A percentile compares a stretch with the other conserved stretches of the same genome.
Conservation (phyloP, 1,140 invertebrate genomes). For the Tenebrio molitor region DNA sequence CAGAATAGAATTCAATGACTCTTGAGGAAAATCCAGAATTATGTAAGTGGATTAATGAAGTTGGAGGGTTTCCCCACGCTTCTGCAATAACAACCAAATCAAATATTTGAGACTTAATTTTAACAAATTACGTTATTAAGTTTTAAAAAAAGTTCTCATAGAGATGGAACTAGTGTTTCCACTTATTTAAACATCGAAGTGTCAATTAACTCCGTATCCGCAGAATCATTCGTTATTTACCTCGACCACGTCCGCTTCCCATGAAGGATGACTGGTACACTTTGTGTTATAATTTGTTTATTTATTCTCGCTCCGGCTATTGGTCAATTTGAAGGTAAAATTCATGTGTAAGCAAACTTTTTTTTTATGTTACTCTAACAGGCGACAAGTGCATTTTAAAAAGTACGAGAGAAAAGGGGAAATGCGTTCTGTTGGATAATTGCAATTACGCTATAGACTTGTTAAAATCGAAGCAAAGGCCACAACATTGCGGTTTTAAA, state of each 20-base stretch:
- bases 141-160: no score
- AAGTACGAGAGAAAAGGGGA: not conserved
- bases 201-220: not conserved
- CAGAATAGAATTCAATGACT: no score
- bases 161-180: no score
- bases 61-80: no score
- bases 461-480: conserved; percentile 6
- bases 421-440: not conserved
- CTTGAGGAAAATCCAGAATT: no score
- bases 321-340: not conserved
- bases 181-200: not conserved
- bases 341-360: no score
- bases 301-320: not conserved
- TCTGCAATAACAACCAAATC: no score
- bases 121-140: no score
- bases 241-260: not conserved
- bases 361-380: not conserved
- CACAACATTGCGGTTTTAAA: not conserved
- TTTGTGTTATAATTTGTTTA: not conserved
- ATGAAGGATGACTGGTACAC: not conserved
- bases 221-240: no score
- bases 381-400: not conserved
- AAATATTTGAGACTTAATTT: no score
- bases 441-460: not conserved
- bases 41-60: no score